These are phyloP conservation scores for Varanus komodoensis DNA, from an alignment of 2,113 vertebrate species.

Conservation along the genomic window DNA sequence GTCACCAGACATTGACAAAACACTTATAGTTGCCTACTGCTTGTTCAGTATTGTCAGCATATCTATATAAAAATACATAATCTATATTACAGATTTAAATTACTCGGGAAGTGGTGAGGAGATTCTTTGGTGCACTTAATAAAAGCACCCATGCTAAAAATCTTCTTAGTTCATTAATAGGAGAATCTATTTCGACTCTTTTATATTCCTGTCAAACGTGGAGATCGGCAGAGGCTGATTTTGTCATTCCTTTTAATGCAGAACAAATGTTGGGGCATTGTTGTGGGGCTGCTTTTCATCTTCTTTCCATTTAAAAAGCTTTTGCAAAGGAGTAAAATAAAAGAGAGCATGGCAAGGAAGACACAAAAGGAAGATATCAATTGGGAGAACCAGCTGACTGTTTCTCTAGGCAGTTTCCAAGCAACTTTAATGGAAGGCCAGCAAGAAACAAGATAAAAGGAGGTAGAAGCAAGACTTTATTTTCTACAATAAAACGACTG, in stretches of 20 bases:
- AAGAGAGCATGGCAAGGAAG: conserved; percentile 71
- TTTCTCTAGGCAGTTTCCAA: conserved; percentile 92
- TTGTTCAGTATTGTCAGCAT: background rate
- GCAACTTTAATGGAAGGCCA: conserved; percentile 99
- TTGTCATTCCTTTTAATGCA: conserved; percentile 68
- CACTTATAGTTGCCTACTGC: background rate
- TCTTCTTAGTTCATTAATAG: conserved; percentile 47
- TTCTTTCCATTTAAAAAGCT: conserved; percentile 74
- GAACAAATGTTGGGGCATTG: conserved; percentile 75
- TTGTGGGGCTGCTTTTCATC: conserved; percentile 76
- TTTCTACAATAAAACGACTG: conserved; percentile 79
- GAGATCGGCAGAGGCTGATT: conserved; percentile 34
- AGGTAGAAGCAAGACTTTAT: conserved; percentile 80
- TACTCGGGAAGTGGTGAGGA: conserved; percentile 32
- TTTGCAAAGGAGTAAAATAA: conserved; percentile 62
- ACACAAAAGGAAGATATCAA: conserved; percentile 86
- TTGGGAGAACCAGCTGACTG: conserved; percentile 74
- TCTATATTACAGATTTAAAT: conserved; percentile 45
- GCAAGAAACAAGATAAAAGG: conserved; percentile 83
- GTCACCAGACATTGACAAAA: background rate
- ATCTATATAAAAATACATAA: conserved; percentile 6
- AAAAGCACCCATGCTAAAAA: conserved; percentile 45
- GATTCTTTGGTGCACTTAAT: conserved; percentile 39
- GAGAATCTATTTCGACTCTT: conserved; percentile 57
- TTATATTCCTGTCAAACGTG: conserved; percentile 22